Evolutionary conservation across 1,140 invertebrate species (phyloP), one percentile per base, ranked within the genome.

Genomic region (Branchinecta lynchi): DNA sequence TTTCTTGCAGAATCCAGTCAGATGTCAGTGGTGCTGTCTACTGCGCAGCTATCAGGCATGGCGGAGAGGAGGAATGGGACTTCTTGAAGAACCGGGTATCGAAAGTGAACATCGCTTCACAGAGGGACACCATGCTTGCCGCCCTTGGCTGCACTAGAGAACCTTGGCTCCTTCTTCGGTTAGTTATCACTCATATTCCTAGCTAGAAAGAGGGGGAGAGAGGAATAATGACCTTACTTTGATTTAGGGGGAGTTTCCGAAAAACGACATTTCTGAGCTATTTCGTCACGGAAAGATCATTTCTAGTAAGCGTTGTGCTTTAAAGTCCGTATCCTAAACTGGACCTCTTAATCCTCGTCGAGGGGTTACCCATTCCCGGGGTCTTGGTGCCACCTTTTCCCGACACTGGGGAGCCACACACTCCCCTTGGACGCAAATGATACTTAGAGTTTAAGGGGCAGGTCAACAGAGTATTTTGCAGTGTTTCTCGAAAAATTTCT

Each of bases 81-180:
- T 84, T 82, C 70, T 75, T 85, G 12, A 83, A 80, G 74, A 70
- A 80, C 7, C 76, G 77, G 45, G 85, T 85, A 72, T 77, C 78
- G 66, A 72, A 76, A 0, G 80, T 81, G 0, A 77, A 81, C 45
- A 81, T 83, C 69, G 79, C 81, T 0, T 80, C 83, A 0, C 83
- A 86, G 69, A 82, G 84, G 77, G 79, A 82, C 12, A 78, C 84
- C n/a, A 83, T 85, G n/a, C 75, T 86, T 0, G 76, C 80, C 0
- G 79, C 84, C 3, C 78, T 86, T 0, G 83, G 81, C 3, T 86
- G 84, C 74, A 74, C 76, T 12, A 74, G 76, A 69, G 76, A 84
- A 72, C 70, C 73, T 7, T 77, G 74, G 71, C 71, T 82, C 15
- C 72, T 83, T 5, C 75, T 80, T 71, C 78, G 76, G 81, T 83